Percentiles rank a stretch among this genome's conserved stretches.
phyloP scores from a whole-genome alignment of 2,797 vertebrate genomes.

The Parauchenoglanis ngamensis region DNA sequence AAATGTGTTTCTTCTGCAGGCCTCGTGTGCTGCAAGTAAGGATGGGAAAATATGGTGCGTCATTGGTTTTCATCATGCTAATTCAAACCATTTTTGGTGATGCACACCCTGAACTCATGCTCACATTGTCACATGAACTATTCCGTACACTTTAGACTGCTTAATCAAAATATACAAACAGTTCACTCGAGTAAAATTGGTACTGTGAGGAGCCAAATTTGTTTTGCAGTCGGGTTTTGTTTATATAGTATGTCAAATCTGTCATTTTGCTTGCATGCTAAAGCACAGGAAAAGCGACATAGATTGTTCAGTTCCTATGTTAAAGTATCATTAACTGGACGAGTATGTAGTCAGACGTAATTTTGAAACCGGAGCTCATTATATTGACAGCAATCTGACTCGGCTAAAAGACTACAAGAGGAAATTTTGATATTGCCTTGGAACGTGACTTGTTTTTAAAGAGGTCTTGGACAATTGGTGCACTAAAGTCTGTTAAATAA shows the following conservation, averaged over 20 bases:
- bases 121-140: neutral
- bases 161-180: slow-evolving; percentile 8
- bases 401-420: neutral
- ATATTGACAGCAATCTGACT: slow-evolving; percentile 30
- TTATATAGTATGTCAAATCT: neutral
- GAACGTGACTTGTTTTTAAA: slow-evolving; percentile 16
- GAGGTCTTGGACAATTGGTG: slow-evolving; percentile 33
- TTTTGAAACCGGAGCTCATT: slow-evolving; percentile 20
- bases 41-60: slow-evolving; percentile 1
- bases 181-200: neutral
- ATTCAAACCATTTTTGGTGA: slow-evolving; percentile 16
- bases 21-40: neutral
- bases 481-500: slow-evolving; percentile 37
- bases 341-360: slow-evolving; percentile 10
- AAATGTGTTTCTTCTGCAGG: slow-evolving; percentile 8
- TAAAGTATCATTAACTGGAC: slow-evolving; percentile 11
- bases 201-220: slow-evolving; percentile 20
- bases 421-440: slow-evolving; percentile 26
- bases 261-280: neutral
- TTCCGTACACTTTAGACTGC: neutral
- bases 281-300: neutral
- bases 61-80: slow-evolving; percentile 26
- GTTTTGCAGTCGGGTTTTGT: slow-evolving; percentile 1
- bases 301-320: neutral
- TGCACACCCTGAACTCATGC: slow-evolving; percentile 1